Percentiles rank a stretch among this genome's conserved stretches.
Conservation (phyloP, 92 coral and sea anemone genomes). For the Zoanthus sociatus region DNA sequence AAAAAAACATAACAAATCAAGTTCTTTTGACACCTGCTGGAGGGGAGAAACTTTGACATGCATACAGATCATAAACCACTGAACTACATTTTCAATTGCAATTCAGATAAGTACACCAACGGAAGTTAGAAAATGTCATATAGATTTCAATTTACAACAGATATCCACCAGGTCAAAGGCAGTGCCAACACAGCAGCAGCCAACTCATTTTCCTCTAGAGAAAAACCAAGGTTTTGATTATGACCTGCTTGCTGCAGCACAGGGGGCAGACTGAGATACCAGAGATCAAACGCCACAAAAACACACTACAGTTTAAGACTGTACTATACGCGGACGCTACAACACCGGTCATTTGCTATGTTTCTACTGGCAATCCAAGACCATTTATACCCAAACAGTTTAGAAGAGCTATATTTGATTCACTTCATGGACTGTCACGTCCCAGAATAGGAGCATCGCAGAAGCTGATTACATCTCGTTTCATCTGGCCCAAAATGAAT, state of each 20-base stretch:
- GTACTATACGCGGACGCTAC: conserved; percentile 12
- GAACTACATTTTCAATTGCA: conserved; percentile 25
- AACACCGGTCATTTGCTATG: not conserved
- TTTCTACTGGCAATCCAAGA: not conserved
- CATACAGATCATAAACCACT: conserved; percentile 21
- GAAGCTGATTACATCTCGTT: no score
- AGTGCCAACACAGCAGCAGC: conserved; percentile 17
- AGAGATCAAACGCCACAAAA: conserved; percentile 8
- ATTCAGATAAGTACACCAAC: conserved; percentile 26
- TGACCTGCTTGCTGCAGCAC: conserved; percentile 13
- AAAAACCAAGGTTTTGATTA: not conserved
- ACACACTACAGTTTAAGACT: conserved; percentile 4
- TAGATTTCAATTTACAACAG: conserved; percentile 15
- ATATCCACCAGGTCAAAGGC: conserved; percentile 23
- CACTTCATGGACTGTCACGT: conserved; percentile 4
- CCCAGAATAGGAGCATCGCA: conserved; percentile 1
- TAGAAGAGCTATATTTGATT: not conserved
- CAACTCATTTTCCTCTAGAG: not conserved
- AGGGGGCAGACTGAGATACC: conserved; percentile 2
- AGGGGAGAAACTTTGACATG: not conserved
- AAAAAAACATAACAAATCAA: not conserved
- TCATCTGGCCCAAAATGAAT: not conserved
- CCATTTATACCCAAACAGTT: not conserved
- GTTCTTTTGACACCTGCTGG: not conserved
- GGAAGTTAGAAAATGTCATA: conserved; percentile 23